Base-by-base conservation (phyloP, 2,113 vertebrate genomes). In the Campylomormyrus numenius region DNA sequence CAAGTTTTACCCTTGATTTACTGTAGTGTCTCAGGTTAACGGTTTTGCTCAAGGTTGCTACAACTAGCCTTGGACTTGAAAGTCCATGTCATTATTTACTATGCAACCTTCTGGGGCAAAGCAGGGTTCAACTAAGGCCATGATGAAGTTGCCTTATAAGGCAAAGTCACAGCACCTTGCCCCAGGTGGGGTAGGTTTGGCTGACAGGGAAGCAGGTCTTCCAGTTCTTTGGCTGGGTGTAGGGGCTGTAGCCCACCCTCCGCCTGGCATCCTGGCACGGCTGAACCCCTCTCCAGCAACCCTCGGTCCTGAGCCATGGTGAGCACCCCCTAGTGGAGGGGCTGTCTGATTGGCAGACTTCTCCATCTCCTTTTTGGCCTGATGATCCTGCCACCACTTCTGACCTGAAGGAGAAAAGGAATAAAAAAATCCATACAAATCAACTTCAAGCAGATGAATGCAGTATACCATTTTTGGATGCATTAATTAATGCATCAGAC, bases 321-420 rank as follows among this genome's bases (percentile, higher is more conserved):
- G 90, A 48, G n/a, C 86, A 56, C 70, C 92, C 3, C 39, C 53
- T 50, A 91, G 84, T 5, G 87, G 52, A 9, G 49, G 66, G 62
- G 27, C 21, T 4, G 90, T 31, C 84, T 90, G 89, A 56, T 91
- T 89, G 21, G 89, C 89, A 84, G 88, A 93, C 27, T 88, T 21
- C 49, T 86, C 92, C 74, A 45, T 49, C 49, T 88, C 50, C 90
- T 93, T 90, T 19, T 70, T 90, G 50, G 90, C 53, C 66, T 90
- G 90, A 35, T 27, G 77, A 3, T 94, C 92, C 89, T 92, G 92
- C 96, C 95, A 95, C 95, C 94, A 95, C 74, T 90, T 92, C 91
- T 96, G 94, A 84, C 91, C 94, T 95, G 87, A 86, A 48, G 6
- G 89, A 88, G 88, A 35, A 50, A 87, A 89, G 10, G 21, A 5